Evolutionary conservation across 2,888 invertebrate species (phyloP).

Genomic region (Iphiclides podalirius): DNA sequence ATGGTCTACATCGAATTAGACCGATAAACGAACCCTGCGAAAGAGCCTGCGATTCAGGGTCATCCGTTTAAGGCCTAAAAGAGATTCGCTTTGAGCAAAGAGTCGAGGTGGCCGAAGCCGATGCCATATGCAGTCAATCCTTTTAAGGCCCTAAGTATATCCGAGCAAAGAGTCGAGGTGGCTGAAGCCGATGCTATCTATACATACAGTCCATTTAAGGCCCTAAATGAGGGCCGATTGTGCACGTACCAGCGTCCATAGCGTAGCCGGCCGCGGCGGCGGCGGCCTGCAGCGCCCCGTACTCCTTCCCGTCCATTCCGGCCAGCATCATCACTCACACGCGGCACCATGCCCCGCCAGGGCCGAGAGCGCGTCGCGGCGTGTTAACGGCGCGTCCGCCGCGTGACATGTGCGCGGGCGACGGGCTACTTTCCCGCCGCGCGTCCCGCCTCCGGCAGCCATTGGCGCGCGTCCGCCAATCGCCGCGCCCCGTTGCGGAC

Average conservation of each 20-base stretch:
- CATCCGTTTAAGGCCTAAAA: too few species aligned
- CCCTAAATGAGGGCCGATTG: too few species aligned
- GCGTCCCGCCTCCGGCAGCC: slow-evolving; percentile 60
- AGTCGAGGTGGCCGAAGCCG: too few species aligned
- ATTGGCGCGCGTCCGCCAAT: slow-evolving; percentile 72
- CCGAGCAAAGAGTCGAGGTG: too few species aligned
- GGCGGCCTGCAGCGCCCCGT: slow-evolving; percentile 73
- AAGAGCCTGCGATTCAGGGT: too few species aligned
- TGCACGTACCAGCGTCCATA: slow-evolving; percentile 64
- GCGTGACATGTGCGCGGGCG: slow-evolving; percentile 41
- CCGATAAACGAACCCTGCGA: too few species aligned
- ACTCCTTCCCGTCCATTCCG: slow-evolving; percentile 76
- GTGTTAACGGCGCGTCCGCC: slow-evolving; percentile 17
- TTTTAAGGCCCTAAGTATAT: too few species aligned
- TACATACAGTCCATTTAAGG: too few species aligned
- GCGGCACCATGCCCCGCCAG: slow-evolving; percentile 29
- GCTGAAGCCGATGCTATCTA: too few species aligned
- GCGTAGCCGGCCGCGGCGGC: slow-evolving; percentile 66
- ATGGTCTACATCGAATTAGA: too few species aligned
- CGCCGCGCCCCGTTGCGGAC: slow-evolving; percentile 74
- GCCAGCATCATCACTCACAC: slow-evolving; percentile 64
- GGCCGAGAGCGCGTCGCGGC: not conserved
- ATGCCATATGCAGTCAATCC: too few species aligned
- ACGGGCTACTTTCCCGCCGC: slow-evolving; percentile 38
- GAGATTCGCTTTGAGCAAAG: too few species aligned